These are phyloP conservation scores for Rhinatrema bivittatum DNA, from an alignment of 2,797 vertebrate species.

Conservation along the genomic window DNA sequence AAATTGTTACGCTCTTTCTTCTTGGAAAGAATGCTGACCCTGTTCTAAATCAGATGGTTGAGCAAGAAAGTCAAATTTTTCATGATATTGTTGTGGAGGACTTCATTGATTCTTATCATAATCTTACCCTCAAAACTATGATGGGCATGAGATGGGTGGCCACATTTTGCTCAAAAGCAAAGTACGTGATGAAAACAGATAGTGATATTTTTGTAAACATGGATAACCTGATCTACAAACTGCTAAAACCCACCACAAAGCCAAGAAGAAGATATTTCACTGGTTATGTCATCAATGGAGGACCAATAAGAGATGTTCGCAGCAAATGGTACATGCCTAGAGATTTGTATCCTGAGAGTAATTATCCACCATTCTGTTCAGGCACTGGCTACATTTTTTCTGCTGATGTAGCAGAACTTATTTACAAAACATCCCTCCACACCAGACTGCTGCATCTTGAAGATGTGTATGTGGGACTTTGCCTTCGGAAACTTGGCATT, in stretches of 20 bases:
- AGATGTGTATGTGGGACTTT: conserved; percentile 93
- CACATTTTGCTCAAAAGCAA: conserved; percentile 85
- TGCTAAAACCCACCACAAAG: conserved; percentile 89
- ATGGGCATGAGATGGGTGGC: conserved; percentile 98
- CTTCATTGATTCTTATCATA: conserved; percentile 95
- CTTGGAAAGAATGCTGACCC: conserved; percentile 79
- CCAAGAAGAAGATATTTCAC: conserved; percentile 90
- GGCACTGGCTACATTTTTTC: conserved; percentile 96
- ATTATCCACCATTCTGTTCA: conserved; percentile 95
- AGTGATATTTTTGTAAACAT: conserved; percentile 99
- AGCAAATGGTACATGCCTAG: conserved; percentile 98
- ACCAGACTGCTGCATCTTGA: conserved; percentile 93
- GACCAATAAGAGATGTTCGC: conserved; percentile 90
- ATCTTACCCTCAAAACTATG: conserved; percentile 92
- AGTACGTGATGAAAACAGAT: conserved; percentile 96
- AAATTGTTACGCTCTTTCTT: conserved; percentile 83
- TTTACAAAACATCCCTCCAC: conserved; percentile 93
- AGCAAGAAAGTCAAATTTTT: conserved; percentile 96
- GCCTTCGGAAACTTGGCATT: conserved; percentile 89
- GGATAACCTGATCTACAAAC: conserved; percentile 96
- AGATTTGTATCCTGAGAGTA: conserved; percentile 91
- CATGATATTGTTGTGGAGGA: conserved; percentile 95
- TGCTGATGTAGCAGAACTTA: conserved; percentile 87
- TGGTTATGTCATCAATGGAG: conserved; percentile 90
- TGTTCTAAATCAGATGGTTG: conserved; percentile 95